These are phyloP conservation scores for Tinamus major DNA, from an alignment of 2,797 vertebrate genomes.

Conservation along the genomic window DNA sequence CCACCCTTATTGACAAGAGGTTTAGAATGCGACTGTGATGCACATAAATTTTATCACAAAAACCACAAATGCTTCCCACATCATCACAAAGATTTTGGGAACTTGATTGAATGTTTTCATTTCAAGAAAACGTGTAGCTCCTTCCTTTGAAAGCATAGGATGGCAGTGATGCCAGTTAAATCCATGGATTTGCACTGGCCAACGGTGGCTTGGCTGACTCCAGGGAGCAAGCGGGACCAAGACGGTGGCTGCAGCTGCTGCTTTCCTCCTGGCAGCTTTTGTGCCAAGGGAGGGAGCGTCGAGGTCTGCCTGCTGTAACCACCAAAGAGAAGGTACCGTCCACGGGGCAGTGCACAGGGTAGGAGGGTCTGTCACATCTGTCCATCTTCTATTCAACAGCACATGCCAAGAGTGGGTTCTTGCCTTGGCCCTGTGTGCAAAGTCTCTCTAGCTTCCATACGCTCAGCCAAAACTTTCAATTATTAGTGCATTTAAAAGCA, in stretches of 20 bases:
- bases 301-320: neutral
- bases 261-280: neutral
- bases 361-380: neutral
- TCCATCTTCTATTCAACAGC: neutral
- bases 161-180: rapidly evolving
- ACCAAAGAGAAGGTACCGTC: neutral
- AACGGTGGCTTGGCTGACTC: neutral
- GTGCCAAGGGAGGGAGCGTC: rapidly evolving
- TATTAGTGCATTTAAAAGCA: neutral
- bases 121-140: neutral
- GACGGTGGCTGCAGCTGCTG: neutral
- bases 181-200: neutral
- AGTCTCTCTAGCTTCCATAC: neutral
- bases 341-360: neutral
- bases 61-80: neutral
- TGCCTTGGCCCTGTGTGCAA: neutral
- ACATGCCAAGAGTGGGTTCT: neutral
- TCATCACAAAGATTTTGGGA: neutral
- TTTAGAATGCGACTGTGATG: neutral
- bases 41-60: neutral
- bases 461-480: neutral
- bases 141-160: neutral
- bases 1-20: neutral
- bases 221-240: neutral
- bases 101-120: neutral